Conservation (phyloP, 2,797 vertebrate species). For the Acipenser transmontanus region DNA sequence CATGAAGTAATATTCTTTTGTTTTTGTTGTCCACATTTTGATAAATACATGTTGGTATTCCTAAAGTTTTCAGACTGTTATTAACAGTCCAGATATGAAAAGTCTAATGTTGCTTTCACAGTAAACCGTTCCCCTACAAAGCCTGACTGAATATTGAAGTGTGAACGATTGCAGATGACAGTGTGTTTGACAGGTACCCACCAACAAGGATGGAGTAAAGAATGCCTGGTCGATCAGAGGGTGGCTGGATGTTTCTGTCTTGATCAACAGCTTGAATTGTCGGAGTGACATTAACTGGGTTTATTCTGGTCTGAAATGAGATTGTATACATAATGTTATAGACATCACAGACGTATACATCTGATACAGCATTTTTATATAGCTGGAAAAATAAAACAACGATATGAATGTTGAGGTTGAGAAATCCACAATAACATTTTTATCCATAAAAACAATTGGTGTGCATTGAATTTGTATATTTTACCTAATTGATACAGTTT, state of each 20-base stretch:
- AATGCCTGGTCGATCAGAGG: conserved; percentile 81
- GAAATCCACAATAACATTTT: too few species aligned
- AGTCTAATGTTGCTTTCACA: conserved; percentile 16
- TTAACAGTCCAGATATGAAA: too few species aligned
- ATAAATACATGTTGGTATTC: too few species aligned
- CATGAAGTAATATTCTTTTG: too few species aligned
- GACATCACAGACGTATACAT: not conserved
- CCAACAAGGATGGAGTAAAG: conserved; percentile 89
- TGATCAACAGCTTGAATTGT: conserved; percentile 85
- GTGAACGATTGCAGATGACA: conserved; percentile 17
- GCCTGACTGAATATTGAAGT: conserved; percentile 2
- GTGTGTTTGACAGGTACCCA: conserved; percentile 57
- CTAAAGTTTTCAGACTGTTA: too few species aligned
- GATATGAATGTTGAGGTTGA: not conserved
- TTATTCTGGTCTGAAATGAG: conserved; percentile 74
- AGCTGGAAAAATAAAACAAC: too few species aligned
- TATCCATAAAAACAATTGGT: too few species aligned
- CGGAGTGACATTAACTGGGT: conserved; percentile 86
- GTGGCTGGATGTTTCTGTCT: conserved; percentile 89
- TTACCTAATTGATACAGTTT: too few species aligned
- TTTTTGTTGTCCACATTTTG: too few species aligned
- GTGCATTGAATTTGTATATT: too few species aligned
- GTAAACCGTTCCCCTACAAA: conserved; percentile 18
- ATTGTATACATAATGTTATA: conserved; percentile 11
- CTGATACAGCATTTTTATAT: too few species aligned